Percentiles rank a stretch among this genome's conserved stretches.
Conservation (phyloP, 2,113 vertebrate species). For the Clinocottus analis region DNA sequence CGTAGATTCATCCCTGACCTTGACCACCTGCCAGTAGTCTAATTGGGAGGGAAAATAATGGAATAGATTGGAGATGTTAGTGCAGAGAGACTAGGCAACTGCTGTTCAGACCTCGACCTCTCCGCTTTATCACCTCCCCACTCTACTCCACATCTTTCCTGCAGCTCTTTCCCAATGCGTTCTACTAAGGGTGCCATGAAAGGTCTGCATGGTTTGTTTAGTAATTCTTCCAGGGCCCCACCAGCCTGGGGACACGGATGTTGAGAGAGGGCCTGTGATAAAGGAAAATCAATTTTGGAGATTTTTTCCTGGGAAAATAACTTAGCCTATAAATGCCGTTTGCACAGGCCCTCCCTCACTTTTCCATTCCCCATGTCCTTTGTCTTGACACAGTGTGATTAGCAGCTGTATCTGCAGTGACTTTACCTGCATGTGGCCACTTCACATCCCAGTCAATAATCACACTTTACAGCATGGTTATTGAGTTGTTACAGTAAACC, state of each 20-base stretch:
- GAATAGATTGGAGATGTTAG: conserved; percentile 40
- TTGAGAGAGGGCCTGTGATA: conserved; percentile 89
- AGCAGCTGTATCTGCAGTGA: conserved; percentile 77
- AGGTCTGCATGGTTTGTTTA: conserved; percentile 94
- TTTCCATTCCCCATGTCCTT: conserved; percentile 88
- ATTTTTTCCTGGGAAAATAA: conserved; percentile 7
- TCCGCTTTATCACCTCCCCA: conserved; percentile 49
- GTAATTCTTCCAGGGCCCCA: conserved; percentile 77
- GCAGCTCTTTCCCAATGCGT: conserved; percentile 68
- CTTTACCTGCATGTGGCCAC: conserved; percentile 89
- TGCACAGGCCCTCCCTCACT: conserved; percentile 90
- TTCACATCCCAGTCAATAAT: conserved; percentile 88
- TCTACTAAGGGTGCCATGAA: conserved; percentile 89
- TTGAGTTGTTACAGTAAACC: conserved; percentile 87
- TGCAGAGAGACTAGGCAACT: conserved; percentile 24
- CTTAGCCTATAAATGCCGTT: neutral
- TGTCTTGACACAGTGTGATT: conserved; percentile 78
- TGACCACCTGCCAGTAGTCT: conserved; percentile 62
- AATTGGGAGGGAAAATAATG: conserved; percentile 55
- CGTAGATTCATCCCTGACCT: conserved; percentile 64
- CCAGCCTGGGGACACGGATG: conserved; percentile 90
- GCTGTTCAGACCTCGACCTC: conserved; percentile 42
- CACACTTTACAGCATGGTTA: conserved; percentile 89
- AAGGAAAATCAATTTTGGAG: conserved; percentile 33
- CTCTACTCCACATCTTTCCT: conserved; percentile 19